Conservation (phyloP, 2,113 vertebrate species). For the Melierax canorus region DNA sequence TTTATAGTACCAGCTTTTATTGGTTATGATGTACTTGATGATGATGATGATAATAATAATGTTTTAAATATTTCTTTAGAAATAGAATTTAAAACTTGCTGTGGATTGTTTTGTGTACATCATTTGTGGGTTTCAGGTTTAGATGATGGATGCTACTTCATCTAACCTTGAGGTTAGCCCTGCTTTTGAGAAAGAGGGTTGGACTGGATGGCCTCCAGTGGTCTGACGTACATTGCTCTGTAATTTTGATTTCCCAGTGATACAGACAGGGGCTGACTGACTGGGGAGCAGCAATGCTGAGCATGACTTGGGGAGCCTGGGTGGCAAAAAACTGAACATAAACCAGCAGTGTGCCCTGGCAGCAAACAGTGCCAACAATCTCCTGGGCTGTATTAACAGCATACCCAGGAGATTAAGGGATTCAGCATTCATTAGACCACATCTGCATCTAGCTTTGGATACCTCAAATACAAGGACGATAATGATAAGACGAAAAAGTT, state of each 20-base stretch:
- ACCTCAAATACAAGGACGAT: background rate
- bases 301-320: background rate
- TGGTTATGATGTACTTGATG: background rate
- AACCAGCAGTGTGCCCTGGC: background rate
- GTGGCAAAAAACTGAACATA: background rate
- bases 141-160: background rate
- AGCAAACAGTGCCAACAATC: background rate
- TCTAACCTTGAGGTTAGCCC: background rate
- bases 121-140: background rate
- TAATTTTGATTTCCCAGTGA: background rate
- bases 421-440: background rate
- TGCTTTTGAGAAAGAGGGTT: background rate
- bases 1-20: background rate
- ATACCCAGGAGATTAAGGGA: background rate
- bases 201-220: background rate
- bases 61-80: background rate
- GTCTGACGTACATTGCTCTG: background rate
- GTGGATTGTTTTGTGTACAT: background rate
- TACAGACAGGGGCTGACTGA: background rate
- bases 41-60: background rate
- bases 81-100: background rate
- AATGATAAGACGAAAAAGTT: background rate
- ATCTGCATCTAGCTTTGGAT: background rate
- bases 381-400: background rate
- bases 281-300: background rate